Conservation (phyloP, 1,140 invertebrate genomes). For the Drosophila tsacasi region DNA sequence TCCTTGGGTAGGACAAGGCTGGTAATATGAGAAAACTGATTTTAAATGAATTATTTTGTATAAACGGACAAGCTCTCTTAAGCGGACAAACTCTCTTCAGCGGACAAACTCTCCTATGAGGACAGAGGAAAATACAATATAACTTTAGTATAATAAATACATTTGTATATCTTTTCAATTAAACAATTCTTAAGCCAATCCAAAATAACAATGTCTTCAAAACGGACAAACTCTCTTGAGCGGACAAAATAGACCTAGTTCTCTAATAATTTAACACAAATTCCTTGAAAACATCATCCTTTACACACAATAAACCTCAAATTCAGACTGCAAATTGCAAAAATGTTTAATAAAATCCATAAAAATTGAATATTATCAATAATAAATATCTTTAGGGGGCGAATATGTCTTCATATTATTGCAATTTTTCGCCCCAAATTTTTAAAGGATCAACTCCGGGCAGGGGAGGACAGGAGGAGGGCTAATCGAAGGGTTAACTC, state of each 20-base stretch:
- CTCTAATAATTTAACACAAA: background rate
- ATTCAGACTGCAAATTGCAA: background rate
- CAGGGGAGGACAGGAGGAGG: background rate
- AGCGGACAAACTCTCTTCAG: background rate
- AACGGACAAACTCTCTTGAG: background rate
- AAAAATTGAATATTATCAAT: background rate
- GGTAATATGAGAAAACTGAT: background rate
- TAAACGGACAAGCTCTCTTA: background rate
- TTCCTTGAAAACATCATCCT: background rate
- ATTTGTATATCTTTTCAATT: no score
- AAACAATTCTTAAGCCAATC: no score
- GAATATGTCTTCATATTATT: background rate
- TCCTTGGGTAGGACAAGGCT: background rate
- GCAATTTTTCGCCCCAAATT: background rate
- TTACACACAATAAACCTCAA: background rate
- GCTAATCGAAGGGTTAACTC: slow-evolving; percentile 26
- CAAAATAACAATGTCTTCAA: no score
- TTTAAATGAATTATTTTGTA: background rate
- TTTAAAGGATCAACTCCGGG: slow-evolving; percentile 61
- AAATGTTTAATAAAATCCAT: background rate
- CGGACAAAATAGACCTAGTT: background rate
- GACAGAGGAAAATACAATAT: background rate
- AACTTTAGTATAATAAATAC: no score
- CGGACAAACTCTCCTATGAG: background rate
- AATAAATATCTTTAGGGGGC: background rate